Evolutionary conservation across 2,888 invertebrate genomes (phyloP).

Genomic region (Cyrtodaria siliqua): DNA sequence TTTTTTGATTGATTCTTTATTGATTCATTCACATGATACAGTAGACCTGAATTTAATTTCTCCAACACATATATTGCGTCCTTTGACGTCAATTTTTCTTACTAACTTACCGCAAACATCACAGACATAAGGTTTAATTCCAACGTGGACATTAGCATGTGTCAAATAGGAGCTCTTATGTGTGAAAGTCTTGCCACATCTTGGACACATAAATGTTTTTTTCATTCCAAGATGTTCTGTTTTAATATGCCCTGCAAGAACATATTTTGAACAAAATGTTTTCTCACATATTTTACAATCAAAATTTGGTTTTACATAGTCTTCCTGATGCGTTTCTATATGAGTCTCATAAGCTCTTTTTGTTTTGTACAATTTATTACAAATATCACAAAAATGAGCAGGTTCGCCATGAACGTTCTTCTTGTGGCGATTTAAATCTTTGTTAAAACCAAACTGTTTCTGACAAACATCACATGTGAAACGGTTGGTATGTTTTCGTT

Average conservation of each 20-base stretch:
- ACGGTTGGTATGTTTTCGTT: conserved; percentile 30
- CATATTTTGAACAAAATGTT: conserved; percentile 77
- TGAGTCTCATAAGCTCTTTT: conserved; percentile 67
- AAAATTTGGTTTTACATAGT: conserved; percentile 75
- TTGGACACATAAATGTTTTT: conserved; percentile 74
- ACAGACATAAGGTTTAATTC: conserved; percentile 76
- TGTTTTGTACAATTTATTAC: conserved; percentile 75
- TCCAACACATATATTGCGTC: too few species aligned
- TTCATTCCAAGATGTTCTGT: conserved; percentile 77
- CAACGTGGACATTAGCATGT: conserved; percentile 77
- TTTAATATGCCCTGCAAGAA: conserved; percentile 74
- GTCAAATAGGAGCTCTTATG: conserved; percentile 74
- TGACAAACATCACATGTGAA: conserved; percentile 34
- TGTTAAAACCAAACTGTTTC: conserved; percentile 72
- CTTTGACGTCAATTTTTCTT: too few species aligned
- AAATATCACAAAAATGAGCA: conserved; percentile 72
- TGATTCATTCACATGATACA: too few species aligned
- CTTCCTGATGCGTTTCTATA: conserved; percentile 69
- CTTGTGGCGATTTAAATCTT: conserved; percentile 75
- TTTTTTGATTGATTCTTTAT: too few species aligned
- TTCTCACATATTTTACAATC: conserved; percentile 75
- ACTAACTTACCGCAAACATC: conserved; percentile 72
- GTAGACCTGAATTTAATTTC: too few species aligned
- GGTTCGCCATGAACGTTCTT: conserved; percentile 66
- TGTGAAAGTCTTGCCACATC: conserved; percentile 74